These are phyloP conservation scores for Chironex yamaguchii DNA, from an alignment of 30 jellyfish, hydroid and myxozoan species.

Conservation along the genomic window DNA sequence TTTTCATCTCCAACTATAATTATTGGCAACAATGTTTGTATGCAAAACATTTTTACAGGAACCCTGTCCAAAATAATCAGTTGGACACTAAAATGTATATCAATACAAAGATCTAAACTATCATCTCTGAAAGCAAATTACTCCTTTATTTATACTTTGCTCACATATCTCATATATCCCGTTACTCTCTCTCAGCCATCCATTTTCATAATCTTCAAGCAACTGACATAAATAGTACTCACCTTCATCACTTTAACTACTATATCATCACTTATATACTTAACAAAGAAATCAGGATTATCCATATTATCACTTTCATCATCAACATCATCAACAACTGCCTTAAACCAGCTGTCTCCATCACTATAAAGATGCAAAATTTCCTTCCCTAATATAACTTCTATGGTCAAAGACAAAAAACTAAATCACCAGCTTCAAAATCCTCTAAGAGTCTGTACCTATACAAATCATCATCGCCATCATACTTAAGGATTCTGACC, in stretches of 20 bases:
- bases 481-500: slow-evolving; percentile 9
- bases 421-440: neutral
- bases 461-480: neutral
- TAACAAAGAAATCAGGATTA: slow-evolving; percentile 47
- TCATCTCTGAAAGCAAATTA: too few relatives aligned
- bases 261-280: slow-evolving; percentile 7
- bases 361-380: neutral
- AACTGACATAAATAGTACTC: neutral
- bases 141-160: too few relatives aligned
- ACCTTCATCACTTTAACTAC: neutral
- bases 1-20: too few relatives aligned
- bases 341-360: slow-evolving; percentile 6
- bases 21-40: too few relatives aligned
- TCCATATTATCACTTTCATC: slow-evolving; percentile 30
- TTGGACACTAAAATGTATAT: too few relatives aligned
- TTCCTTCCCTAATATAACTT: neutral
- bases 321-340: slow-evolving; percentile 30
- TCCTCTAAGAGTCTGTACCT: neutral
- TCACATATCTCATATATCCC: too few relatives aligned
- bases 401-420: neutral
- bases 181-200: slow-evolving; percentile 13
- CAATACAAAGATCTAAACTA: too few relatives aligned
- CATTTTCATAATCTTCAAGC: neutral
- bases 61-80: too few relatives aligned
- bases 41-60: too few relatives aligned